Base-by-base conservation (phyloP, 1,140 invertebrate species). In the Leptopilina clavipes region DNA sequence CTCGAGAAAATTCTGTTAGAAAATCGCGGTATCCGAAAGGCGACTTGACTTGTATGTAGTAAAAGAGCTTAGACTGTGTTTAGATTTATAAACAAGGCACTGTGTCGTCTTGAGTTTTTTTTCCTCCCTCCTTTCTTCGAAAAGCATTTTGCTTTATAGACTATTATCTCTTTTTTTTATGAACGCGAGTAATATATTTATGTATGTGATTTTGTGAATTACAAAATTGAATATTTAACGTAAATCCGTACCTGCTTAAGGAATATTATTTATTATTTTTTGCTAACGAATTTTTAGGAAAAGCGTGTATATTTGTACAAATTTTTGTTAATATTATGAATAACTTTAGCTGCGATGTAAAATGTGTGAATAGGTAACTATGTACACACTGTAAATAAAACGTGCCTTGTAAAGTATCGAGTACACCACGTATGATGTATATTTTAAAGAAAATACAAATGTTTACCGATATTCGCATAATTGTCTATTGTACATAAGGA, bases 321-420 rank as follows among this genome's bases (percentile, higher is more conserved):
- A 87, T 82, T 79, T 43, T 82, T 84, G 76, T 83, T 87, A 82
- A 84, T 83, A 77, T 81, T 76, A 80, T 79, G 71, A 81, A 70
- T 72, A 76, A 48, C 54, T 65, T 45, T 76, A 72, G 72, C 74
- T 77, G 71, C 71, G 77, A 81, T 89, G 87, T 90, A 89, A 88
- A 88, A 88, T 89, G 82, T 89, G 87, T 89, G 87, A 88, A 86
- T 87, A 86, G 82, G 80, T 84, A 81, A 85, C 84, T 80, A 75
- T 88, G 86, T 89, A 87, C 85, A 88, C 87, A 87, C 83, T 90
- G 89, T 90, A 90, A 89, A 89, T 90, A 90, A 85, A 84, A 65
- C 59, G 59, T 83, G 70, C 82, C 83, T 83, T 89, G 88, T 90
- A 89, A 87, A 89, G 82, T 87, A 85, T 83, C 79, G 79, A 76